These are phyloP conservation scores for Sorex fumeus DNA, from an alignment of 2,113 vertebrate species.

Conservation along the genomic window DNA sequence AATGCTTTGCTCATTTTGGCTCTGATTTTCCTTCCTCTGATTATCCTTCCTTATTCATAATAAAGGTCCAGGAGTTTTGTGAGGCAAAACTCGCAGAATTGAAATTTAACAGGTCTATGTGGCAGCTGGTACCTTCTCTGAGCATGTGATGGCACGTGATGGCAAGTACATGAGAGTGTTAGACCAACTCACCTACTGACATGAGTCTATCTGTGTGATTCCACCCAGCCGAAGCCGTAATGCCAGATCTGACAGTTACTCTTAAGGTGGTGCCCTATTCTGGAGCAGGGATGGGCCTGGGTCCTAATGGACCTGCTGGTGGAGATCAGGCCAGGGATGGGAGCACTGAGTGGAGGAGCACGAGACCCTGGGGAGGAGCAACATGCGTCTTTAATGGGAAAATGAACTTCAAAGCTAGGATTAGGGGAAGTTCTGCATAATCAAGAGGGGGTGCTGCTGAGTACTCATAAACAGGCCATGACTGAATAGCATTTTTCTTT, in stretches of 20 bases:
- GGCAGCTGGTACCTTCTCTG: background rate
- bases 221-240: background rate
- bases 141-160: background rate
- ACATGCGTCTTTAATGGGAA: background rate
- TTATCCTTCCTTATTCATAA: slow-evolving; percentile 9
- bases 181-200: background rate
- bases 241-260: background rate
- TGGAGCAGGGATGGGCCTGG: slow-evolving; percentile 14
- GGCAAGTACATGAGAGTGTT: background rate
- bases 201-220: background rate
- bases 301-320: background rate
- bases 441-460: background rate
- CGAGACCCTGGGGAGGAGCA: background rate
- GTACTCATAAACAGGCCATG: background rate
- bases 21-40: slow-evolving; percentile 17
- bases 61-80: background rate
- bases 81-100: background rate
- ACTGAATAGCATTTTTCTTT: too few species aligned
- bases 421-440: background rate
- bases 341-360: background rate
- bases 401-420: background rate
- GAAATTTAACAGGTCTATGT: background rate
- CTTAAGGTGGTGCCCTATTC: background rate
- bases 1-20: background rate
- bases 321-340: background rate